A percentile compares a stretch with the other conserved stretches of the same genome.
Conservation (phyloP, 2,888 invertebrate genomes). For the Malachius bipustulatus region DNA sequence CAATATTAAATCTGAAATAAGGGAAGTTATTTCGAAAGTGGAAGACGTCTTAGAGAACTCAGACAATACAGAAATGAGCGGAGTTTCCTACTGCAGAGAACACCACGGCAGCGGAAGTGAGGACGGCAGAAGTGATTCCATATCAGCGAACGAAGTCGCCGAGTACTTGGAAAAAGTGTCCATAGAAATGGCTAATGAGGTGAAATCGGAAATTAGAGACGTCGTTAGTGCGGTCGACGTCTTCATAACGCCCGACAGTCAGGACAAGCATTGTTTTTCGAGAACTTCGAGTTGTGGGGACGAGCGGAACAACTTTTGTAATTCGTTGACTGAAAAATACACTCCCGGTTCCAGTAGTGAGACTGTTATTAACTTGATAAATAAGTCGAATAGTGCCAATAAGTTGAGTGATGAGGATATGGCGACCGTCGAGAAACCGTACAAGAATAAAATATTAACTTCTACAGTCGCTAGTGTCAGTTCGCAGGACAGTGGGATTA, state of each 20-base stretch:
- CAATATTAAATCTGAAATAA: slow-evolving; percentile 70
- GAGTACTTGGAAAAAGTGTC: slow-evolving; percentile 69
- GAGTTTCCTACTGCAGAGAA: slow-evolving; percentile 27
- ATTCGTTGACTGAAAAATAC: slow-evolving; percentile 20
- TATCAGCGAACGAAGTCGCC: slow-evolving; percentile 62
- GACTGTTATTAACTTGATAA: slow-evolving; percentile 32
- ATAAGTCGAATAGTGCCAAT: slow-evolving; percentile 45
- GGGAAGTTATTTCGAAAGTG: slow-evolving; percentile 68
- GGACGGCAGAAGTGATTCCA: slow-evolving; percentile 54
- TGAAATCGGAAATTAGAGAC: slow-evolving; percentile 64
- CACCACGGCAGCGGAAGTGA: slow-evolving; percentile 43
- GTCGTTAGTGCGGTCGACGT: slow-evolving; percentile 62
- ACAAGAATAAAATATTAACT: slow-evolving; percentile 46
- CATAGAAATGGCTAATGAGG: slow-evolving; percentile 66
- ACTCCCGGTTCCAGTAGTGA: slow-evolving; percentile 33
- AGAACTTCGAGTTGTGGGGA: slow-evolving; percentile 29
- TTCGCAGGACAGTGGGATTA: slow-evolving; percentile 68
- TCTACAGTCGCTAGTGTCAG: slow-evolving; percentile 58
- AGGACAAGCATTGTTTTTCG: slow-evolving; percentile 29
- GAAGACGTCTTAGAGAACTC: slow-evolving; percentile 66
- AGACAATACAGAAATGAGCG: slow-evolving; percentile 44
- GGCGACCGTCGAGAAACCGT: slow-evolving; percentile 27
- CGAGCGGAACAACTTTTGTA: slow-evolving; percentile 24
- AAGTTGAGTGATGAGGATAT: slow-evolving; percentile 48
- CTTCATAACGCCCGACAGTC: slow-evolving; percentile 33